Conservation (phyloP, 2,797 vertebrate species). For the Pyrocephalus nanus region DNA sequence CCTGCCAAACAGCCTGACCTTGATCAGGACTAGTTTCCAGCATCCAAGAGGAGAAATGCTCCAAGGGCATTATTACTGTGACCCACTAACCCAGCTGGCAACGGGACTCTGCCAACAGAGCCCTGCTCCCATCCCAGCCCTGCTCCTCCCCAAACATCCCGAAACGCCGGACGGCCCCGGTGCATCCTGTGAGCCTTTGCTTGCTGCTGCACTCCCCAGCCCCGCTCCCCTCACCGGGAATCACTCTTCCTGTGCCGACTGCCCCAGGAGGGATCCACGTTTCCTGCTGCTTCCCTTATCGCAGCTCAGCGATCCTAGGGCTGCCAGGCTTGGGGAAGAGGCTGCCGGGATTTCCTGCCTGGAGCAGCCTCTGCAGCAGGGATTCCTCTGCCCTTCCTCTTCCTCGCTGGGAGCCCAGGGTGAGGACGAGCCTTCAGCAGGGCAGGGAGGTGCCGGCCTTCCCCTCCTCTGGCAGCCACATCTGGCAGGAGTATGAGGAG, state of each 20-base stretch:
- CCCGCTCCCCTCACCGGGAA: not conserved
- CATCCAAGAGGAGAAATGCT: not conserved
- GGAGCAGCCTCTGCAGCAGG: fast-evolving
- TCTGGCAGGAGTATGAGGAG: fast-evolving
- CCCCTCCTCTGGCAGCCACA: not conserved
- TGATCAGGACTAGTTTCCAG: fast-evolving
- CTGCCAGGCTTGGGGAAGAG: not conserved
- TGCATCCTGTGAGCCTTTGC: fast-evolving
- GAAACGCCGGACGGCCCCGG: fast-evolving
- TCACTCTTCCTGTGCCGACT: not conserved
- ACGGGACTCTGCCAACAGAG: fast-evolving
- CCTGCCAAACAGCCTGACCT: not conserved
- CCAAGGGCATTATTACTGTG: fast-evolving
- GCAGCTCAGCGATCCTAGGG: not conserved
- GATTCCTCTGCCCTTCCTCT: not conserved
- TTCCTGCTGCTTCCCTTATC: conserved; percentile 32
- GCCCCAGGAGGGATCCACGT: not conserved
- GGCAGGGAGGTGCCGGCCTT: not conserved
- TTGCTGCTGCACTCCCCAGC: not conserved
- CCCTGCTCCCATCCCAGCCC: not conserved
- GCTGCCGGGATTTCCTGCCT: not conserved
- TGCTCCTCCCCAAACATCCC: not conserved
- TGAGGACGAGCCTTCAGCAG: not conserved
- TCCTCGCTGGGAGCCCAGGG: not conserved
- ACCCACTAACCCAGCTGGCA: not conserved